Conservation (phyloP, 2,888 invertebrate genomes). For the Euplagia quadripunctaria region DNA sequence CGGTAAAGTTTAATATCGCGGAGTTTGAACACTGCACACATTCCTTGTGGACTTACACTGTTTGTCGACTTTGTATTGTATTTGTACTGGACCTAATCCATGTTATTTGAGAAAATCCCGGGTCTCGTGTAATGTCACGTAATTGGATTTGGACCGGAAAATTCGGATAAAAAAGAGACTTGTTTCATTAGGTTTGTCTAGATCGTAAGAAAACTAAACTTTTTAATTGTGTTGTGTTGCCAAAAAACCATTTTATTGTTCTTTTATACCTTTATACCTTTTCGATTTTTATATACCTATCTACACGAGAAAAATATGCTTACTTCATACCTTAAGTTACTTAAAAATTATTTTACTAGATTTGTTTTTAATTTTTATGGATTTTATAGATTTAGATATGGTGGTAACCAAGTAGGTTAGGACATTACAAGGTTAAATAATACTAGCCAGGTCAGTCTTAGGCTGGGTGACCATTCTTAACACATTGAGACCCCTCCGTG, state of each 20-base stretch:
- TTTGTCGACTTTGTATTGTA: constrained; percentile 14
- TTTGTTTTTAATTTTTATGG: too few relatives aligned
- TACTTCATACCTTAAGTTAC: too few relatives aligned
- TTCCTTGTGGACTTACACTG: constrained; percentile 13
- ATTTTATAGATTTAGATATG: too few relatives aligned
- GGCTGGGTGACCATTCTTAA: too few relatives aligned
- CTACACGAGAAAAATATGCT: neutral
- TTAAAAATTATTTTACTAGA: too few relatives aligned
- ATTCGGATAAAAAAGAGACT: neutral
- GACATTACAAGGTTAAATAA: too few relatives aligned
- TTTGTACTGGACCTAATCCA: constrained; percentile 9
- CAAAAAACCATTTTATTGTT: neutral
- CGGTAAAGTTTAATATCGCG: constrained; percentile 26
- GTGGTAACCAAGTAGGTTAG: too few relatives aligned
- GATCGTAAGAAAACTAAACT: neutral
- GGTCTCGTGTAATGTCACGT: neutral
- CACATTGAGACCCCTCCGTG: too few relatives aligned
- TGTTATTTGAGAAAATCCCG: neutral
- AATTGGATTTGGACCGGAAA: neutral
- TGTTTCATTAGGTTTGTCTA: neutral
- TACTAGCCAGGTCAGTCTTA: too few relatives aligned
- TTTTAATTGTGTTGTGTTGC: neutral
- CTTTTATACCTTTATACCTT: neutral
- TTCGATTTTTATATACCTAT: neutral
- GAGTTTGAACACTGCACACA: constrained; percentile 23